Conservation (phyloP, 64 coral and sea anemone species). For the Anthopleura sola region DNA sequence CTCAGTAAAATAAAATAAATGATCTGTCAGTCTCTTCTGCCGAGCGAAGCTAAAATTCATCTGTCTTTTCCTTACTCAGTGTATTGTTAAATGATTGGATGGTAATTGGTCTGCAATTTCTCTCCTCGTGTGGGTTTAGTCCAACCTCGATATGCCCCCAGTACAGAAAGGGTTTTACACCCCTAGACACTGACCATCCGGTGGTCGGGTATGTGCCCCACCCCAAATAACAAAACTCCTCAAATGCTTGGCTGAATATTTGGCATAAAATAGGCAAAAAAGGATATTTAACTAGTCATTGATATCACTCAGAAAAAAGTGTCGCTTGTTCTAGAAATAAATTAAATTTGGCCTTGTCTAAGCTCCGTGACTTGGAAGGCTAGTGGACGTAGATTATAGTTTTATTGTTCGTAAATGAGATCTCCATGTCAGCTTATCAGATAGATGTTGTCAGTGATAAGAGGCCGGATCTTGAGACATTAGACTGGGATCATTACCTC, state of each 20-base stretch:
- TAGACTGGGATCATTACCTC: not conserved
- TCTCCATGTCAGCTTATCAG: slow-evolving; percentile 1
- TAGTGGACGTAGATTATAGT: not conserved
- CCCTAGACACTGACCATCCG: not conserved
- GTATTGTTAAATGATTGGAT: not conserved
- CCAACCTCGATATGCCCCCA: too few species aligned
- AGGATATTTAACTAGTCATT: too few species aligned
- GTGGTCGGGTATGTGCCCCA: not conserved
- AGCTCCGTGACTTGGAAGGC: not conserved
- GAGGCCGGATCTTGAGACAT: slow-evolving; percentile 5
- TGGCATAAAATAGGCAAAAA: not conserved
- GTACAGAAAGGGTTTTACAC: not conserved
- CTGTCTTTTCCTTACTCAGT: too few species aligned
- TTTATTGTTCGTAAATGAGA: not conserved
- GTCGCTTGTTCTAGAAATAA: not conserved
- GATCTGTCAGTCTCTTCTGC: too few species aligned
- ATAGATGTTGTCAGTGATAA: slow-evolving; percentile 8
- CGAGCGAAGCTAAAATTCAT: too few species aligned
- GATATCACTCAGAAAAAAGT: too few species aligned
- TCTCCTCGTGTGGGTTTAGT: not conserved
- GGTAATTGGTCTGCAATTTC: not conserved
- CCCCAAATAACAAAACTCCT: not conserved
- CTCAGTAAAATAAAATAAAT: too few species aligned
- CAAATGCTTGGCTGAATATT: not conserved
- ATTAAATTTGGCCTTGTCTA: not conserved